Evolutionary conservation across 2,113 vertebrate genomes (phyloP), one percentile per base, ranked within the genome.

Genomic region (Carettochelys insculpta): DNA sequence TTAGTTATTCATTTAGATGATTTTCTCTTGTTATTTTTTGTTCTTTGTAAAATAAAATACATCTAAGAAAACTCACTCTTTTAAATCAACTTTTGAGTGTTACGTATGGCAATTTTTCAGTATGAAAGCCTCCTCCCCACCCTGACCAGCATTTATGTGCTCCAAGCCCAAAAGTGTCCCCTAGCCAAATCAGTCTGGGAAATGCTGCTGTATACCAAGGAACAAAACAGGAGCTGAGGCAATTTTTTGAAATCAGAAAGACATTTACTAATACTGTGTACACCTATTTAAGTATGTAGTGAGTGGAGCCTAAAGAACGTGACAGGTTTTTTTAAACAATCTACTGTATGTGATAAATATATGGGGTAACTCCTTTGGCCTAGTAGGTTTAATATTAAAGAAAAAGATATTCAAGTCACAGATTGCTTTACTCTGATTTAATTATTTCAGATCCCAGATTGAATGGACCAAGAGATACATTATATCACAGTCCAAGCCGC

Each of bases 371-470:
- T n/a, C 13, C 85, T 5, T 82, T 83, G 76, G 61, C 75, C 81
- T 76, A 29, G 14, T 77, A 31, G 4, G 2, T 89, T 90, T 51
- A 85, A 82, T 85, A 29, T 24, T 4, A 76, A 27, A 75, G 54
- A 50, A 12, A 56, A 43, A 75, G 71, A 24, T 34, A 22, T 41
- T 24, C 34, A 52, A n/a, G 61, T 43, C 77, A 58, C 24, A 54
- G 16, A 38, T 94, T 88, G n/a, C 53, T 76, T 1, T 29, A 6
- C 19, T 73, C 45, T 12, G 34, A 43, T 88, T 79, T 78, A 22
- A 4, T 76, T 77, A 45, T 90, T 94, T 78, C 92, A 96, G 97
- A 89, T 80, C 19, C 81, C 61, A 82, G 78, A 25, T 1, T 76
- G 34, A 85, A 52, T 1, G 47, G 86, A 80, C 92, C 3, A 0